A percentile compares a stretch with the other conserved stretches of the same genome.
These are phyloP conservation scores for Drosophila mayri DNA, from an alignment of 1,140 invertebrate species.

Conservation along the genomic window DNA sequence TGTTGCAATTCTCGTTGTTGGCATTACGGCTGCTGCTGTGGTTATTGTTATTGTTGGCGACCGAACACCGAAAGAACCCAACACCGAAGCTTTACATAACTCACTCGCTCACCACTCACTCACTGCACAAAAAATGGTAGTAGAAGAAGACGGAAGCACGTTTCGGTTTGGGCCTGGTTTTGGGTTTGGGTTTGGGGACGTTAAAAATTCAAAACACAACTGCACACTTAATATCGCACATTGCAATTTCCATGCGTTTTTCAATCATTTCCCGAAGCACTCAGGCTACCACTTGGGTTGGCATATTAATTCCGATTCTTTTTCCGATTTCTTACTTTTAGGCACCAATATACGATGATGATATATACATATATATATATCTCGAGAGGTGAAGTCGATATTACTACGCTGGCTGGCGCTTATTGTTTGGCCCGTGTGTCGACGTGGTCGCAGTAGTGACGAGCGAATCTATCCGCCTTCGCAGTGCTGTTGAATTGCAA, in stretches of 20 bases:
- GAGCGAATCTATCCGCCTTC: constrained; percentile 66
- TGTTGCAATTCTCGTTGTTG: constrained; percentile 13
- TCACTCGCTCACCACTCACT: constrained; percentile 59
- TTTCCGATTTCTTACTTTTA: constrained; percentile 30
- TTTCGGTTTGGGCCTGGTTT: constrained; percentile 15
- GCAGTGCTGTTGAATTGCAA: constrained; percentile 82
- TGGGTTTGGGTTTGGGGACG: constrained; percentile 9
- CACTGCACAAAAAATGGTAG: constrained; percentile 44
- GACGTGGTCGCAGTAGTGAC: constrained; percentile 16
- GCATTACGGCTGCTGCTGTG: constrained; percentile 13
- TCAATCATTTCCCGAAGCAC: constrained; percentile 47
- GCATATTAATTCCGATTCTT: constrained; percentile 16
- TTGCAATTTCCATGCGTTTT: constrained; percentile 44
- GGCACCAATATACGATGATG: constrained; percentile 9
- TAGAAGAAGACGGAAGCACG: constrained; percentile 27
- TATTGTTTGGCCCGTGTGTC: constrained; percentile 52
- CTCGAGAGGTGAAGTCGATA: constrained; percentile 47
- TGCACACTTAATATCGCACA: constrained; percentile 37
- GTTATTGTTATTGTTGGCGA: constrained; percentile 24
- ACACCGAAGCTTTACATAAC: constrained; percentile 73
- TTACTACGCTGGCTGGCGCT: constrained; percentile 52
- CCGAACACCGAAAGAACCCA: constrained; percentile 33
- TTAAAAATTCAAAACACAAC: constrained; percentile 66
- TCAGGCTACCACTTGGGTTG: constrained; percentile 10
- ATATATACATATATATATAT: constrained; percentile 35